Evolutionary conservation across 2,888 invertebrate species (phyloP).

Genomic region (Cheilosia grossa): DNA sequence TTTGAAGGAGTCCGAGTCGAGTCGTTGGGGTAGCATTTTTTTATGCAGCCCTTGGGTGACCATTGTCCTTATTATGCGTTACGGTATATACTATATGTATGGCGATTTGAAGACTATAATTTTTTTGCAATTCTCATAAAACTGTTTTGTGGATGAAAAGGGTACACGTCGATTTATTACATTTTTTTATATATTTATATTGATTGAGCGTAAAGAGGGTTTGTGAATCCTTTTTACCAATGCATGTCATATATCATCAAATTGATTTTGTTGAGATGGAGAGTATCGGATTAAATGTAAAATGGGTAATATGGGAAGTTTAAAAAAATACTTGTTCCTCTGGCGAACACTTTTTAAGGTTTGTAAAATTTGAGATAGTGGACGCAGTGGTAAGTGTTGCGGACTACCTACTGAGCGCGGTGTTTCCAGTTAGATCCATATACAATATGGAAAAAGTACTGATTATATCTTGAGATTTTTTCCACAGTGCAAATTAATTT

Average conservation of each 20-base stretch:
- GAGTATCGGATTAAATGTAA: no score
- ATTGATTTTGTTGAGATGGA: neutral
- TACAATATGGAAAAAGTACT: no score
- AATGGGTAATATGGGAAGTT: no score
- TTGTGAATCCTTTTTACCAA: constrained; percentile 4
- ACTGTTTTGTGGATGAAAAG: constrained; percentile 26
- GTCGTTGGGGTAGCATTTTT: neutral
- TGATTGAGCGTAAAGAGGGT: constrained; percentile 17
- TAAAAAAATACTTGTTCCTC: no score
- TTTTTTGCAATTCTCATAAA: constrained; percentile 49
- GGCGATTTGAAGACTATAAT: constrained; percentile 55
- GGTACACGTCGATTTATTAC: constrained; percentile 61
- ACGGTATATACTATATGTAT: constrained; percentile 32
- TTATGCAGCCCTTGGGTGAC: constrained; percentile 59
- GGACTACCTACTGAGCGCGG: no score
- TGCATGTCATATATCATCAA: constrained; percentile 8
- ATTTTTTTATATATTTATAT: constrained; percentile 51
- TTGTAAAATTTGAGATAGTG: no score
- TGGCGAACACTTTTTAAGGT: no score
- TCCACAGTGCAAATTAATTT: no score
- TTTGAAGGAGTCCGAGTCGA: constrained; percentile 62
- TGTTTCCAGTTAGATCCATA: no score
- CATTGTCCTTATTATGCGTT: constrained; percentile 73
- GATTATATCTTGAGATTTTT: no score
- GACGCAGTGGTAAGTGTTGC: no score